Percentiles rank a stretch among this genome's conserved stretches.
phyloP scores from a whole-genome alignment of 2,888 invertebrate genomes.

The Campoplex nolae region DNA sequence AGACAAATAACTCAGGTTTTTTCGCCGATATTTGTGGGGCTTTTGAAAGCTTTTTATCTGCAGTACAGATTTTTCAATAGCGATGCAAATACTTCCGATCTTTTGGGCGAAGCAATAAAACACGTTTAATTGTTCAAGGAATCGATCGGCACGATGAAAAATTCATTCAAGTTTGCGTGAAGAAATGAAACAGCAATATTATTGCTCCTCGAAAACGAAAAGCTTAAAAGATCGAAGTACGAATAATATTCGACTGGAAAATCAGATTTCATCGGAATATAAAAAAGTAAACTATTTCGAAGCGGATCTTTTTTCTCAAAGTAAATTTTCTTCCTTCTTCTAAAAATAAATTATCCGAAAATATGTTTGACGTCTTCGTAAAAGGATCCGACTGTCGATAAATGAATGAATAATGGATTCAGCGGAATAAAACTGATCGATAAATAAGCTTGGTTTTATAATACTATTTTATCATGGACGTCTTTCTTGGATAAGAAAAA shows the following conservation, averaged over 20 bases:
- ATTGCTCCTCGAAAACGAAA: too few species aligned
- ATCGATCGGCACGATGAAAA: not conserved
- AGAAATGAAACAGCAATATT: not conserved
- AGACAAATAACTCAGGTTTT: not conserved
- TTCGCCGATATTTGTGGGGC: not conserved
- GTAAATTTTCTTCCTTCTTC: not conserved
- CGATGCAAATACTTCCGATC: not conserved
- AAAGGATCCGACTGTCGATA: not conserved
- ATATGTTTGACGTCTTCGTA: not conserved
- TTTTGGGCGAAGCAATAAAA: not conserved
- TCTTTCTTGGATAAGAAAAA: not conserved
- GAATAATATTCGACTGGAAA: not conserved
- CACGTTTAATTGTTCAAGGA: not conserved
- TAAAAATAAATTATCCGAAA: not conserved
- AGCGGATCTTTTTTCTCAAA: not conserved
- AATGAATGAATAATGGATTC: slow-evolving; percentile 28
- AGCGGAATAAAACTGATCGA: not conserved
- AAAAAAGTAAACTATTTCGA: not conserved
- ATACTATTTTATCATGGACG: slow-evolving; percentile 3
- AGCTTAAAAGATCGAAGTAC: too few species aligned
- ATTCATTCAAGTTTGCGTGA: not conserved
- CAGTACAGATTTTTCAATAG: not conserved
- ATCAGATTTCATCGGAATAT: not conserved
- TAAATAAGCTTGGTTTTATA: not conserved
- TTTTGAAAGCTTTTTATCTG: not conserved